Base-by-base conservation (phyloP, 1,140 invertebrate genomes). In the Caerostris darwini region DNA sequence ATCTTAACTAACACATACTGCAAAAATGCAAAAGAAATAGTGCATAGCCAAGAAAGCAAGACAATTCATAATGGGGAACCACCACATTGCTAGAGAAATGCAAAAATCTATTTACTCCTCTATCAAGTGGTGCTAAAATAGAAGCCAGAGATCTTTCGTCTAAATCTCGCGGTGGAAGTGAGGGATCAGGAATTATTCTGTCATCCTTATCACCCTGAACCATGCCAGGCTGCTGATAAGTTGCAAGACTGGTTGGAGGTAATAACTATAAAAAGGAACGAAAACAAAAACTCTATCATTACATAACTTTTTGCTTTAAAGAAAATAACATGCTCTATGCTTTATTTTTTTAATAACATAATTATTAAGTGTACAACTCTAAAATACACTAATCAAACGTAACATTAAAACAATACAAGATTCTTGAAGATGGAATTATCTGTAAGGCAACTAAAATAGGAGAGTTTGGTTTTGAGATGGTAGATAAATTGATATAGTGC, bases 61-160 rank as follows among this genome's bases (percentile, higher is more conserved):
- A n/a, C n/a, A 67, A n/a, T 67, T n/a, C 64, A 34, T 69, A 92
- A 59, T 85, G 64, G 58, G 59, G 90, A 85, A 92, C 81, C 77
- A 92, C 90, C 82, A 81, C 34, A 82, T 58, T 81, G 10, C n/a
- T 81, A 92, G 54, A 64, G 19, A 88, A 8, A 56, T 69, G 67
- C 5, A 67, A 34, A 92, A 85, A 85, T 12, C 50, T 64, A 82
- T 59, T 94, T 94, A 94, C 92, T 81, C 85, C 85, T 87, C 85
- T 67, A 77, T 89, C 92, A 81, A 87, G 85, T 54, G 92, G 83
- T 7, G 92, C 86, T 86, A 94, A 57, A 88, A 94, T 56, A 19
- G 92, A 64, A 19, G 92, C 57, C 56, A 94, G 85, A 87, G 92
- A 94, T 89, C 92, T 88, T 50, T 94, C 92, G 56, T 94, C 92